phyloP scores from a whole-genome alignment of 2,888 invertebrate species.

The Drosophila limbata region DNA sequence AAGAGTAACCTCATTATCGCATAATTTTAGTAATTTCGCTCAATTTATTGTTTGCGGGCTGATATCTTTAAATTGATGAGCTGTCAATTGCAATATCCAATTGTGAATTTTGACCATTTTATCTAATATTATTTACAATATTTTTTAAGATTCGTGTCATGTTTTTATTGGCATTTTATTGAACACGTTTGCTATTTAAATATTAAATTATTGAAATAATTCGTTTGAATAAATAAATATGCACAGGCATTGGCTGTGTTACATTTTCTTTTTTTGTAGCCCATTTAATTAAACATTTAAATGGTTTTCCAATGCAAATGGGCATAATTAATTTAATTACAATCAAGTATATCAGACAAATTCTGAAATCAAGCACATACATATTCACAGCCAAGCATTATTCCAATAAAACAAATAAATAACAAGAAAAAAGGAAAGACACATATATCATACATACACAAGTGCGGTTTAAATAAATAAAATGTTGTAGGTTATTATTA shows the following conservation, averaged over 20 bases:
- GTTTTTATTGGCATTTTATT: constrained; percentile 1
- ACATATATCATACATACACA: constrained; percentile 23
- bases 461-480: constrained; percentile 57
- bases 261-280: constrained; percentile 11
- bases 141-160: not conserved
- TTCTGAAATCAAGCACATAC: not conserved
- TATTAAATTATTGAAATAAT: constrained; percentile 41
- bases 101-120: not conserved
- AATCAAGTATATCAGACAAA: constrained; percentile 51
- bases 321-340: constrained; percentile 79
- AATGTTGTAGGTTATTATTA: constrained; percentile 46
- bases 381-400: constrained; percentile 15
- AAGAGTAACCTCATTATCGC: constrained; percentile 48
- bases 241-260: constrained; percentile 8
- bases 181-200: constrained; percentile 9
- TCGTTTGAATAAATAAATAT: constrained; percentile 54
- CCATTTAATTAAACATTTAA: constrained; percentile 71
- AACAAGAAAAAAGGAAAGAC: constrained; percentile 16
- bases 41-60: constrained; percentile 4
- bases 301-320: constrained; percentile 71
- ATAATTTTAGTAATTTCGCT: constrained; percentile 36
- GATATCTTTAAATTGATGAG: constrained; percentile 6
- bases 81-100: constrained; percentile 3
- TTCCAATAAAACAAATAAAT: constrained; percentile 38
- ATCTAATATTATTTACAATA: not conserved